A percentile compares a stretch with the other conserved stretches of the same genome.
These are phyloP conservation scores for Crypturellus undulatus DNA, from an alignment of 2,113 vertebrate species.

Conservation along the genomic window DNA sequence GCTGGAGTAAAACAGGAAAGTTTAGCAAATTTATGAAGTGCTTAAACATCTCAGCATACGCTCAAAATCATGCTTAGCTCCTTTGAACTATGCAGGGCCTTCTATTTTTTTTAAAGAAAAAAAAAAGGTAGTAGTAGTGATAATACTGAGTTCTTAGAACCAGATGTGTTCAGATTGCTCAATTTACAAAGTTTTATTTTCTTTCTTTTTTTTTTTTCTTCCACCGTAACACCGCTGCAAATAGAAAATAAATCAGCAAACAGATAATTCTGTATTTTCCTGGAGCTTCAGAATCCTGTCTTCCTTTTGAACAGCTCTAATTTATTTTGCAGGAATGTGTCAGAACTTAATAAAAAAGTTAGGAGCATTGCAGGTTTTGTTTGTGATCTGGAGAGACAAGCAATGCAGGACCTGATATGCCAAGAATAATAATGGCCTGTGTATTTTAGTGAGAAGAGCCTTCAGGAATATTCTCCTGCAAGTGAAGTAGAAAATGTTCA, in stretches of 20 bases:
- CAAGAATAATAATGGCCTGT: background rate
- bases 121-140: background rate
- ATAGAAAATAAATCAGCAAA: background rate
- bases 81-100: background rate
- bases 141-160: background rate
- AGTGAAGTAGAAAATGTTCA: background rate
- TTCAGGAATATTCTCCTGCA: background rate
- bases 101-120: background rate
- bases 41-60: background rate
- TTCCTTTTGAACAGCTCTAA: background rate
- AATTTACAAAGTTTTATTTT: background rate
- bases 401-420: background rate
- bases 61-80: background rate
- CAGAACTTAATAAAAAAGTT: background rate
- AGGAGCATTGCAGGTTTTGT: background rate
- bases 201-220: background rate
- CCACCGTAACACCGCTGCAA: background rate
- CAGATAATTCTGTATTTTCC: background rate
- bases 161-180: background rate
- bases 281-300: background rate
- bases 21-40: background rate
- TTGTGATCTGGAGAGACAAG: background rate
- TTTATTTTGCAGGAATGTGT: background rate
- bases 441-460: background rate
- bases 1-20: background rate